Evolutionary conservation across 2,888 invertebrate species (phyloP).

Genomic region (Anaspis maculata): DNA sequence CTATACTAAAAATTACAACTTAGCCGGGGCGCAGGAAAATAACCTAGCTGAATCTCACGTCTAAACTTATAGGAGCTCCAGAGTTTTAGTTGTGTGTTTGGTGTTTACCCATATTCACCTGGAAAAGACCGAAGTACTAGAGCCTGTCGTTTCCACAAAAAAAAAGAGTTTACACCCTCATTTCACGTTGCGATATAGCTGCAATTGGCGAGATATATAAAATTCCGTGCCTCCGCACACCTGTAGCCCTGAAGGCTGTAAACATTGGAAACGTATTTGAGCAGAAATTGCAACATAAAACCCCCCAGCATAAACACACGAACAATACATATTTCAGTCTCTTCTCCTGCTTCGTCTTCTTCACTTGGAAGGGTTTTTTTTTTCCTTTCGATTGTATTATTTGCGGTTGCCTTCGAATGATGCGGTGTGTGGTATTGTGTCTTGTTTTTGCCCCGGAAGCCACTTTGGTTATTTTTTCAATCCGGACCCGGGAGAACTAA

Average conservation of each 20-base stretch:
- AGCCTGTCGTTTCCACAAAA: too few species aligned
- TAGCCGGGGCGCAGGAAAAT: too few species aligned
- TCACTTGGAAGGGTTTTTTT: slow-evolving; percentile 4
- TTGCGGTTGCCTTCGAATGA: slow-evolving; percentile 11
- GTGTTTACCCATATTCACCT: too few species aligned
- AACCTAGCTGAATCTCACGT: too few species aligned
- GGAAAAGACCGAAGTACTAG: too few species aligned
- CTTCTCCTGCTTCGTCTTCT: slow-evolving; percentile 3
- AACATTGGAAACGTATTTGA: slow-evolving; percentile 13
- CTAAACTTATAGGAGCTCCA: too few species aligned
- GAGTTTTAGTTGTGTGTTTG: too few species aligned
- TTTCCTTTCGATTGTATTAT: slow-evolving; percentile 6
- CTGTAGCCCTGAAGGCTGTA: slow-evolving; percentile 21
- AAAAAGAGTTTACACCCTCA: too few species aligned
- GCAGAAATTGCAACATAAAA: slow-evolving; percentile 13
- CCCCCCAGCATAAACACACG: slow-evolving; percentile 7
- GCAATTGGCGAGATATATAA: too few species aligned
- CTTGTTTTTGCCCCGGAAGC: slow-evolving; percentile 13
- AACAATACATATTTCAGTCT: slow-evolving; percentile 12
- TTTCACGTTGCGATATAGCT: too few species aligned
- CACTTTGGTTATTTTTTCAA: slow-evolving; percentile 11
- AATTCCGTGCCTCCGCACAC: slow-evolving; percentile 13
- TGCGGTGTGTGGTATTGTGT: slow-evolving; percentile 10
- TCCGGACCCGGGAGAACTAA: too few species aligned
- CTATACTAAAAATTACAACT: too few species aligned